These are phyloP conservation scores for Microcebus griseorufus DNA, from an alignment of 2,113 vertebrate genomes.

Conservation along the genomic window DNA sequence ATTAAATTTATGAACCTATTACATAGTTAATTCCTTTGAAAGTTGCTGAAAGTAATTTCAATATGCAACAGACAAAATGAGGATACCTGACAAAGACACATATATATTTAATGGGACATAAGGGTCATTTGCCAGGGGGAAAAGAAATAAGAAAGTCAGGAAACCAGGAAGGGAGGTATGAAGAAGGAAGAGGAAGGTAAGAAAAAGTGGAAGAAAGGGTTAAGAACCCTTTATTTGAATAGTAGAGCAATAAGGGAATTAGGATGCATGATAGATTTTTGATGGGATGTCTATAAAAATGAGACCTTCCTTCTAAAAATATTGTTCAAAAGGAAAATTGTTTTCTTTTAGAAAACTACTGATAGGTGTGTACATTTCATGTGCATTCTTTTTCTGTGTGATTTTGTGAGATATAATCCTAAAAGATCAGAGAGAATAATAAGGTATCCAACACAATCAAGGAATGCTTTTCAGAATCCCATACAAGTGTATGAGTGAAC, in stretches of 20 bases:
- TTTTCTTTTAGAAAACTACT: background rate
- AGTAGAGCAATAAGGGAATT: background rate
- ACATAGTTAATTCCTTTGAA: background rate
- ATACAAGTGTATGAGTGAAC: background rate
- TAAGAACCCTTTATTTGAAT: background rate
- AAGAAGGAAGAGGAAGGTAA: background rate
- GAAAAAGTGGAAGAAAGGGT: background rate
- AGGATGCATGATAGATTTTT: background rate
- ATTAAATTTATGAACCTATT: background rate
- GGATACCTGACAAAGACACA: background rate
- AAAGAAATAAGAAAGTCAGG: background rate
- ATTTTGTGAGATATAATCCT: background rate
- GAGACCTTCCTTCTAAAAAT: background rate
- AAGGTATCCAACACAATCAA: background rate
- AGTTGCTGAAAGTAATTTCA: background rate
- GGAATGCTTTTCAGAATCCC: background rate
- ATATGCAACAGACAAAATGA: background rate
- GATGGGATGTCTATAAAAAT: background rate
- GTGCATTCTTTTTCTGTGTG: background rate
- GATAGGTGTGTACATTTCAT: background rate
- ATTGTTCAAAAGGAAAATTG: background rate
- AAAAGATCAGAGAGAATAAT: background rate
- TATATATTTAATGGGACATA: background rate
- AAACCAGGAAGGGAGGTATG: background rate
- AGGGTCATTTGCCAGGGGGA: background rate